Conservation (phyloP, 2,797 vertebrate genomes). For the Zenarchopterus dispar region DNA sequence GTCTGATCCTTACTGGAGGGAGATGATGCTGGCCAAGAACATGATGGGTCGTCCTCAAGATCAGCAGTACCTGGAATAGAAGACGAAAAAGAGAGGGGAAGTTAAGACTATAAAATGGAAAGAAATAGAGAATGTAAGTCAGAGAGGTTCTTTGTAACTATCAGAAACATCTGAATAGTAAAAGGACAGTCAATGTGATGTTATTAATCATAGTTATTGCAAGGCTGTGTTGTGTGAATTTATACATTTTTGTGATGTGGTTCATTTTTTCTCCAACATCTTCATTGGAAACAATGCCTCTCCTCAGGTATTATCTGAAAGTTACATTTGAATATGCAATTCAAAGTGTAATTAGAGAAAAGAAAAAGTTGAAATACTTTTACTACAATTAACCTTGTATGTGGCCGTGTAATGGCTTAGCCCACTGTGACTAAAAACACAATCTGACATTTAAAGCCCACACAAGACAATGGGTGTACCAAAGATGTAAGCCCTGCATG, state of each 20-base stretch:
- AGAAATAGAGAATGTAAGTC: conserved; percentile 27
- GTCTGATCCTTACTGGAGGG: conserved; percentile 99
- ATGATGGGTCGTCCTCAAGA: conserved; percentile 95
- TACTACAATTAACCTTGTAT: conserved; percentile 86
- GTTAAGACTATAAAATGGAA: not conserved
- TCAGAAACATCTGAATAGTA: conserved; percentile 57
- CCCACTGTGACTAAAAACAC: conserved; percentile 85
- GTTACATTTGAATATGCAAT: conserved; percentile 79
- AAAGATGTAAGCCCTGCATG: conserved; percentile 77
- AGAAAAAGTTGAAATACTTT: conserved; percentile 81
- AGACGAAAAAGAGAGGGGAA: conserved; percentile 25
- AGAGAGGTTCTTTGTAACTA: conserved; percentile 52
- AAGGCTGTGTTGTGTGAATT: conserved; percentile 62
- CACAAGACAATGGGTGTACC: conserved; percentile 77
- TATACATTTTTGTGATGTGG: conserved; percentile 56
- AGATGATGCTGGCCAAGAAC: conserved; percentile 97
- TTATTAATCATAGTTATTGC: conserved; percentile 71
- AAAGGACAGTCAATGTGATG: conserved; percentile 51
- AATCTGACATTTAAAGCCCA: conserved; percentile 85
- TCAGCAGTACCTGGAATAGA: conserved; percentile 90
- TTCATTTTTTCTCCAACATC: conserved; percentile 47
- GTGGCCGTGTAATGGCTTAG: conserved; percentile 84
- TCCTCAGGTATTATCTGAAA: conserved; percentile 76
- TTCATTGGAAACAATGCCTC: conserved; percentile 70
- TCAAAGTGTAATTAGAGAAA: conserved; percentile 80